These are phyloP conservation scores for Corydoras maculifer DNA, from an alignment of 2,113 vertebrate species.

Conservation along the genomic window DNA sequence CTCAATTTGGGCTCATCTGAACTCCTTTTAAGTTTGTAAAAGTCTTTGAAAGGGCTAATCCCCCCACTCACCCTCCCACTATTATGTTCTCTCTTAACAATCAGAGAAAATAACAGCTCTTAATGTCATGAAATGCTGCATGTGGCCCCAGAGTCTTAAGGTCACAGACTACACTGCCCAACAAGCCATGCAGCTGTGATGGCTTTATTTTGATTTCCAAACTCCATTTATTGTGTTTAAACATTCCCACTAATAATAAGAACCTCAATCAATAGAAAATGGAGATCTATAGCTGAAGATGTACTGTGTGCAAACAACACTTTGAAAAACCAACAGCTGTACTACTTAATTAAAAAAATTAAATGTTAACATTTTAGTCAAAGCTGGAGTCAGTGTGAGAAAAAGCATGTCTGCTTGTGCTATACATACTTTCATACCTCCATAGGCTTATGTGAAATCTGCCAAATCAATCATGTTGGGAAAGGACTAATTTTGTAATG, in stretches of 20 bases:
- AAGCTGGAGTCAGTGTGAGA: not conserved
- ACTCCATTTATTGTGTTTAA: not conserved
- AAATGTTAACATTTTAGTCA: not conserved
- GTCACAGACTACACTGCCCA: constrained; percentile 32
- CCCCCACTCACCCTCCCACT: constrained; percentile 25
- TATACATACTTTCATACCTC: not conserved
- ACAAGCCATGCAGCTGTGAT: constrained; percentile 10
- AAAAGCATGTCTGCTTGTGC: constrained; percentile 15
- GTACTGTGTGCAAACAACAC: not conserved
- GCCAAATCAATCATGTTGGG: constrained; percentile 30
- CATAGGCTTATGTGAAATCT: constrained; percentile 24
- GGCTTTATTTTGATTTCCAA: constrained; percentile 12
- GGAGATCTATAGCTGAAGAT: not conserved
- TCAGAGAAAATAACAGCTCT: constrained; percentile 60
- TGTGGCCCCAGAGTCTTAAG: constrained; percentile 47
- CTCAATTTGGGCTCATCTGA: constrained; percentile 38
- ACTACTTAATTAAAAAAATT: no score
- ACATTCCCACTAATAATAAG: no score
- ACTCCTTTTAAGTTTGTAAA: constrained; percentile 46
- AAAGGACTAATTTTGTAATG: constrained; percentile 18
- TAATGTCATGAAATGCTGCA: constrained; percentile 41
- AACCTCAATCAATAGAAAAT: no score
- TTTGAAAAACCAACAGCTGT: no score
- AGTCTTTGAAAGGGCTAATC: constrained; percentile 58
- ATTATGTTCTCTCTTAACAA: constrained; percentile 57